Evolutionary conservation across 2,797 vertebrate genomes (phyloP).

Genomic region (Leuciscus waleckii): DNA sequence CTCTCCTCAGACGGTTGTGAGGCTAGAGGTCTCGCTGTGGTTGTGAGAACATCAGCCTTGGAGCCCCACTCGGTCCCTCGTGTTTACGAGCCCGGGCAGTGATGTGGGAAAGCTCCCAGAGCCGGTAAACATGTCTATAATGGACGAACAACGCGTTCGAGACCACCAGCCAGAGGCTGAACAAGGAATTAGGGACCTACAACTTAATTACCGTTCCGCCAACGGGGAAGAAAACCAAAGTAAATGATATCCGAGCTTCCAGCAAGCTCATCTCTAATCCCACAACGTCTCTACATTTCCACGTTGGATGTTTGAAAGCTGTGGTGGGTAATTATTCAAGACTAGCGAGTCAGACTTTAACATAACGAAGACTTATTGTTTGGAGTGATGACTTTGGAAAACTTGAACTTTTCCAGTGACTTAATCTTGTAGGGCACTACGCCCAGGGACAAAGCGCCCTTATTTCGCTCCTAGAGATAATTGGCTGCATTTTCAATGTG

Average conservation of each 20-base stretch:
- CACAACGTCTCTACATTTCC: slow-evolving; percentile 32
- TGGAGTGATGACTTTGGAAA: slow-evolving; percentile 63
- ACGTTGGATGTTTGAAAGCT: slow-evolving; percentile 6
- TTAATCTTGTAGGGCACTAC: slow-evolving; percentile 20
- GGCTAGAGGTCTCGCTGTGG: not conserved
- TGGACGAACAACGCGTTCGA: slow-evolving; percentile 48
- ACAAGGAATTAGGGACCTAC: slow-evolving; percentile 58
- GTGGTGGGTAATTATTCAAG: slow-evolving; percentile 36
- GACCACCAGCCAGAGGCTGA: slow-evolving; percentile 62
- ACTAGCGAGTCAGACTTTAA: slow-evolving; percentile 23
- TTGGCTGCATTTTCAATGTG: slow-evolving; percentile 25
- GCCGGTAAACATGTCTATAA: slow-evolving; percentile 64
- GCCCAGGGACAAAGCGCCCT: slow-evolving; percentile 8
- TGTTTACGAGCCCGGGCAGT: slow-evolving; percentile 25
- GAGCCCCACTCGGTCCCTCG: not conserved
- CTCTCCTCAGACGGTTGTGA: not conserved
- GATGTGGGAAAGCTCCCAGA: slow-evolving; percentile 57
- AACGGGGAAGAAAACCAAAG: slow-evolving; percentile 41
- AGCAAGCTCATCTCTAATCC: slow-evolving; percentile 57
- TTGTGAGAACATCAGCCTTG: slow-evolving; percentile 17
- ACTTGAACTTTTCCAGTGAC: slow-evolving; percentile 60
- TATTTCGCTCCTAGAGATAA: slow-evolving; percentile 14
- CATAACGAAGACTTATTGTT: slow-evolving; percentile 54
- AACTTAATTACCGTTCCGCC: slow-evolving; percentile 61
- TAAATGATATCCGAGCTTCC: slow-evolving; percentile 16